A percentile compares a stretch with the other conserved stretches of the same genome.
These are phyloP conservation scores for Lepus timidus DNA, from an alignment of 2,113 vertebrate genomes.

Conservation along the genomic window DNA sequence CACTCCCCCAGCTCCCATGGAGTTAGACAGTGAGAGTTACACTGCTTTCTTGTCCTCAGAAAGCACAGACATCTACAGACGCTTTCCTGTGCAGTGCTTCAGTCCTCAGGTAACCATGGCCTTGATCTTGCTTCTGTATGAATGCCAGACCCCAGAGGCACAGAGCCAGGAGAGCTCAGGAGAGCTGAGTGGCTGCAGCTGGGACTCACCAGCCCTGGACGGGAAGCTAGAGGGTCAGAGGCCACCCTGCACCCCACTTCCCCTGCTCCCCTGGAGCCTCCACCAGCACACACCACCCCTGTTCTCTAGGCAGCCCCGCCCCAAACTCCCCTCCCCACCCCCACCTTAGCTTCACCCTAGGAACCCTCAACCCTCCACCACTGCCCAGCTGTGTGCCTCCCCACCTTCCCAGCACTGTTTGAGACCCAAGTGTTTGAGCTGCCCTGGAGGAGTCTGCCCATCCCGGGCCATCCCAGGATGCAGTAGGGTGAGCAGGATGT, in stretches of 20 bases:
- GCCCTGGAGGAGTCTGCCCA: neutral
- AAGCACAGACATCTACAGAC: neutral
- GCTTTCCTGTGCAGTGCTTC: neutral
- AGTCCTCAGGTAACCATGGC: neutral
- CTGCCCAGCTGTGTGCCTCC: too few relatives aligned
- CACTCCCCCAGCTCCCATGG: neutral
- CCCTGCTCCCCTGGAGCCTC: neutral
- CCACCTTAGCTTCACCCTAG: too few relatives aligned
- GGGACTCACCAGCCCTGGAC: neutral
- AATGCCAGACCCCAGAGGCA: neutral
- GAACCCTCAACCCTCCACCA: neutral
- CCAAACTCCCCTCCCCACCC: too few relatives aligned
- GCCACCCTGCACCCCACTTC: too few relatives aligned
- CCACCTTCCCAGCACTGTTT: neutral
- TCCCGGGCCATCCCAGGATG: neutral
- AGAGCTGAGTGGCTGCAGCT: neutral
- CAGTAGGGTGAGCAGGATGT: neutral
- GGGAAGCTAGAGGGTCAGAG: neutral
- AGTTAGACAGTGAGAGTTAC: neutral
- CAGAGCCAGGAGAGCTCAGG: neutral
- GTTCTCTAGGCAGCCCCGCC: neutral
- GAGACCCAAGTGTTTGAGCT: neutral
- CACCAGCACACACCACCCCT: fast-evolving
- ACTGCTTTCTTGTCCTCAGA: neutral
- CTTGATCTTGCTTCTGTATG: neutral